Base-by-base conservation (phyloP, 2,797 vertebrate genomes). In the Malurus leucopterus region DNA sequence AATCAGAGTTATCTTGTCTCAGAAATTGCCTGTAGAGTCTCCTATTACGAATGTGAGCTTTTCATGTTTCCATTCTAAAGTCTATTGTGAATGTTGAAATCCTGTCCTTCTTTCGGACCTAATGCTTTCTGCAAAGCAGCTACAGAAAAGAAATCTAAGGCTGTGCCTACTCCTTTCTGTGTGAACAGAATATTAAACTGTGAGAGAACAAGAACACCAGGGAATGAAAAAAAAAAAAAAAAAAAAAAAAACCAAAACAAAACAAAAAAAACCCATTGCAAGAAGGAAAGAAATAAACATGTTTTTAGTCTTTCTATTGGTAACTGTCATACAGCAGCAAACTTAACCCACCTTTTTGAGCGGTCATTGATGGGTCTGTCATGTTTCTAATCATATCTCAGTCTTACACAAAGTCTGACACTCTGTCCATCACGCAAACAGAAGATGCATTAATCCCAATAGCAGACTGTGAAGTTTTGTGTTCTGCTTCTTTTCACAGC, bases 151-250 rank as follows among this genome's bases (percentile, higher is more conserved):
- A 92, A 80, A 80, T 84, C 75, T 89, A 82, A 81, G 55, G 11
- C 46, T 91, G 21, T 84, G 71, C 46, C 74, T 89, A 38, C 46
- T 79, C 32, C 15, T 90, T 89, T 86, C 74, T 84, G 2, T 64
- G 74, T 82, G 85, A 89, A 68, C 17, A 51, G 61, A 92, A 93
- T 86, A 69, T 54, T 92, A 88, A 90, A 78, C 46, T 54, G 30
- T n/a, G 57, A 89, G 49, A 72, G n/a, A 87, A 80, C 4, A 72
- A 34, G 46, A 44, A 64, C 40, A 73, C 9, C 17, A 38, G 19
- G 4, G 9, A 6, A 23, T 14, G 3, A n/a, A 76, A 83, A 62
- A 24, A 11, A 76, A 83, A 62, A 27, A 11, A 76, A 83, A 62
- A 27, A 11, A 71, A 83, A 62, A 27, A 11, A 34, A 34, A n/a